Base-by-base conservation (phyloP, 2,113 vertebrate genomes). In the Hippocampus zosterae region DNA sequence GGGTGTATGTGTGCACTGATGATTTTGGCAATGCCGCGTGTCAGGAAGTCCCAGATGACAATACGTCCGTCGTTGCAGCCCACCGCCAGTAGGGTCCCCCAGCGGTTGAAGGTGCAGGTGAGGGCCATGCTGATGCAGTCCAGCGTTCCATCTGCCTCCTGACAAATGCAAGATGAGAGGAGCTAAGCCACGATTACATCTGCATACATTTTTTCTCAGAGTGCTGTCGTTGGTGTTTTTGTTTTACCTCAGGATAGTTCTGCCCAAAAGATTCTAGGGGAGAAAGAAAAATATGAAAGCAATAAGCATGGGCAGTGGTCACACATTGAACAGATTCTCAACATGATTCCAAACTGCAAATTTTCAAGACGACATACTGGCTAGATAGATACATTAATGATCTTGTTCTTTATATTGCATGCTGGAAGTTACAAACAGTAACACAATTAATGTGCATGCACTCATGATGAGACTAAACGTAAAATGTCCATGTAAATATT, bases 61-160 rank as follows among this genome's bases (percentile, higher is more conserved):
- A 99, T 98, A 19, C 96, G 93, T 1, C 97, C 97, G 18, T 99
- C 97, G 10, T 98, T 98, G 88, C 96, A 99, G 77, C 96, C 96
- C 61, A 99, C 96, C 0, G 97, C 97, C 15, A 99, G 93, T 81
- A 99, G 90, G 0, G 97, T 99, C 11, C 97, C 97, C 96, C 97
- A 98, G 62, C 96, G 95, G 84, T 99, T 99, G 84, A 99, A 99
- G 84, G 96, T 98, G 84, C 97, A 99, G n/a, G 97, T 99, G 75
- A 99, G 94, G 62, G 97, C 97, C 97, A 99, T 99, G 84, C 96
- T 98, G 91, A 98, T 98, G 61, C 96, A 96, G 85, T 98, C 95
- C 94, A 98, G 90, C 0, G 96, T 96, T 55, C 95, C 94, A 93
- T 98, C 96, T 1, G 97, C 96, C 90, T 98, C 96, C 96, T 98